Evolutionary conservation across 1,140 invertebrate species (phyloP).

Genomic region (Pomacea maculata): DNA sequence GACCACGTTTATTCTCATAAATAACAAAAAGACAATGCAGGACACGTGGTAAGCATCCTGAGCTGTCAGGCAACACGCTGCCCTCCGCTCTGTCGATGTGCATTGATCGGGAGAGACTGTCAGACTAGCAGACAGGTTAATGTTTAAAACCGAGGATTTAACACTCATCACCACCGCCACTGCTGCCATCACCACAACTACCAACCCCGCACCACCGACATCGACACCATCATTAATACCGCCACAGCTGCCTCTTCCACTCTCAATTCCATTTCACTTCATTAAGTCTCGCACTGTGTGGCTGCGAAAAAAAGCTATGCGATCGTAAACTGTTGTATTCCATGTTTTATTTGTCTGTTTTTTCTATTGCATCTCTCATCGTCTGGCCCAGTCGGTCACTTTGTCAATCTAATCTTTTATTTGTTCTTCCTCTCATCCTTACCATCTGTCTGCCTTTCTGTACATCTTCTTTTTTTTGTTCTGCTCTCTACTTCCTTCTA

Average conservation of each 20-base stretch:
- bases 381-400: neutral
- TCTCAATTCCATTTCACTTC: neutral
- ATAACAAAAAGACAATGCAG: no score
- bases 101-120: no score
- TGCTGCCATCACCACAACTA: neutral
- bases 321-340: neutral
- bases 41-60: no score
- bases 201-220: neutral
- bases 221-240: neutral
- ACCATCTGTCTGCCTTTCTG: neutral
- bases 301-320: neutral
- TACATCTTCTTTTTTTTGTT: neutral
- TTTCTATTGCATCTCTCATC: neutral
- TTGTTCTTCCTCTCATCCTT: neutral
- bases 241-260: neutral
- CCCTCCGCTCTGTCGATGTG: no score
- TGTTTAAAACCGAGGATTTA: neutral
- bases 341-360: neutral
- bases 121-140: no score
- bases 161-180: neutral
- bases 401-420: neutral
- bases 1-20: neutral
- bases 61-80: no score
- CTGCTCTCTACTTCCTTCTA: no score
- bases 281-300: neutral